phyloP scores from a whole-genome alignment of 2,113 vertebrate species.

The Dolichallabes microphthalmus region DNA sequence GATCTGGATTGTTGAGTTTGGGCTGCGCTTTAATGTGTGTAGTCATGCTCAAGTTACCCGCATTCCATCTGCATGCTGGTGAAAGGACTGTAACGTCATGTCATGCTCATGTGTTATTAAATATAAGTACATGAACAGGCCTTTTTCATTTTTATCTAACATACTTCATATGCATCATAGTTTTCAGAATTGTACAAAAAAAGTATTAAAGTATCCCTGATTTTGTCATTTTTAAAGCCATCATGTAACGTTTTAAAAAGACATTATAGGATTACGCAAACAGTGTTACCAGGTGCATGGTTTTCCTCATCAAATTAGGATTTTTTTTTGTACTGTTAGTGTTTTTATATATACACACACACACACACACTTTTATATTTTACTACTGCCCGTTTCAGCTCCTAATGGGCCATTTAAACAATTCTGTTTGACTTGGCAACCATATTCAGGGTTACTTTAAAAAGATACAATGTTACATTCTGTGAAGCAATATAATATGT shows the following conservation, averaged over 20 bases:
- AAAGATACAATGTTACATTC: background rate
- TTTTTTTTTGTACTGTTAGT: background rate
- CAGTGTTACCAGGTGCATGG: background rate
- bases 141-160: background rate
- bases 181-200: background rate
- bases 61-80: conserved; percentile 32
- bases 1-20: conserved; percentile 18
- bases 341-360: background rate
- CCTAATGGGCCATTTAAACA: background rate
- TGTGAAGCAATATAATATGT: background rate
- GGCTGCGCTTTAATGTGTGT: conserved; percentile 29
- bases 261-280: background rate
- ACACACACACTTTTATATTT: background rate
- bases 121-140: background rate
- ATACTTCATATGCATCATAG: background rate
- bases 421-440: background rate
- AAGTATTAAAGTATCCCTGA: background rate
- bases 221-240: background rate
- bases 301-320: background rate
- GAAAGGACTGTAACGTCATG: background rate
- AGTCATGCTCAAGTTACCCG: conserved; percentile 14
- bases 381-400: background rate
- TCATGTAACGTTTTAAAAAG: background rate
- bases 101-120: conserved; percentile 30
- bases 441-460: background rate